These are phyloP conservation scores for Aphelinus certus DNA, from an alignment of 1,140 invertebrate species.

Conservation along the genomic window DNA sequence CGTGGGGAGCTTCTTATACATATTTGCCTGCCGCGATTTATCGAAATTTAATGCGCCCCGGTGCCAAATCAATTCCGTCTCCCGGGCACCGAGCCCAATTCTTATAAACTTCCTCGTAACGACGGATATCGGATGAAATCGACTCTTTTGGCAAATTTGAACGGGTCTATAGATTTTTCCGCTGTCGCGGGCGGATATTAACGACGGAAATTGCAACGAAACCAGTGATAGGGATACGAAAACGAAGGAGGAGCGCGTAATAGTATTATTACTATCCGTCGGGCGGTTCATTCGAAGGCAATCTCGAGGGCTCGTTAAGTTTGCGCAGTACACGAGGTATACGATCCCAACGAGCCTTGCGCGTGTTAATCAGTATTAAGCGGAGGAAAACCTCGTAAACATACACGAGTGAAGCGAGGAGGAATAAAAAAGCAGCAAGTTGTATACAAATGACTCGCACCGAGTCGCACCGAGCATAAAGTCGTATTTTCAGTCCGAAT, in stretches of 20 bases:
- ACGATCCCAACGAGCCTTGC: no score
- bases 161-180: no score
- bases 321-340: no score
- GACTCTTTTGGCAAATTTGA: no score
- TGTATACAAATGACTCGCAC: conserved; percentile 2
- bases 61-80: conserved; percentile 32
- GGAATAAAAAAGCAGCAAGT: no score
- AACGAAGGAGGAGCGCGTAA: no score
- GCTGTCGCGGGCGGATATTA: no score
- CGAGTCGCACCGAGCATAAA: conserved; percentile 3
- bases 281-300: no score
- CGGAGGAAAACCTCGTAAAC: neutral
- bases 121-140: neutral
- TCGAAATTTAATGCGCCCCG: conserved; percentile 31
- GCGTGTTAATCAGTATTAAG: neutral
- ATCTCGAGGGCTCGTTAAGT: no score
- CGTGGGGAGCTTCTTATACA: conserved; percentile 9
- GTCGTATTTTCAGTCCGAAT: conserved; percentile 6
- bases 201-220: no score
- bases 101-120: conserved; percentile 19
- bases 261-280: no score
- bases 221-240: no score
- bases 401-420: neutral
- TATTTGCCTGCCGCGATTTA: conserved; percentile 33
- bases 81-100: conserved; percentile 24